Conservation (phyloP, 2,797 vertebrate species). For the Chloroceryle inda region DNA sequence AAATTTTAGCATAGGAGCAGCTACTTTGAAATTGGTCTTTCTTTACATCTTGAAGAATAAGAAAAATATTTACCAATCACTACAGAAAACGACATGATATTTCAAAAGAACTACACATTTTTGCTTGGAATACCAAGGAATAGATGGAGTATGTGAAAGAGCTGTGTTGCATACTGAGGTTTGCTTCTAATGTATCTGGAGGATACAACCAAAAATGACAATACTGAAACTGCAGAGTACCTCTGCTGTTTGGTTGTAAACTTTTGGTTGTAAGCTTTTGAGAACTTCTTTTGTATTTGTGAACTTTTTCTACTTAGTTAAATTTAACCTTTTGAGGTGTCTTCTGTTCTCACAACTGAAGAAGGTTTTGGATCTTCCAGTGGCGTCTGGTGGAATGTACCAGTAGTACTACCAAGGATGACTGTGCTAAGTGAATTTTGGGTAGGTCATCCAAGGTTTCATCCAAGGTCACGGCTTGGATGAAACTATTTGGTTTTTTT, state of each 20-base stretch:
- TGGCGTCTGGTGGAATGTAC: neutral
- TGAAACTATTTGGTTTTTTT: neutral
- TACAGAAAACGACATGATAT: neutral
- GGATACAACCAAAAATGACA: neutral
- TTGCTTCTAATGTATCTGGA: neutral
- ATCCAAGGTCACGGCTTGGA: neutral
- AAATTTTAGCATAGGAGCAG: neutral
- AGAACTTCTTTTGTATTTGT: neutral
- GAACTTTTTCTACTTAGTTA: neutral
- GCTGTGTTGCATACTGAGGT: neutral
- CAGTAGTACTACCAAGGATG: neutral
- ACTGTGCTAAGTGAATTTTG: neutral
- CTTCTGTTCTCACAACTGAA: neutral
- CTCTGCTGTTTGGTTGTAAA: neutral
- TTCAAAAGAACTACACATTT: neutral
- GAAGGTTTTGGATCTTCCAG: neutral
- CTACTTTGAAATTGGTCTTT: neutral
- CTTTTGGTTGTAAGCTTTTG: neutral
- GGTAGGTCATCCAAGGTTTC: neutral
- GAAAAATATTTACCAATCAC: neutral
- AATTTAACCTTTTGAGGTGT: neutral
- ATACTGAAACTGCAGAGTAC: neutral
- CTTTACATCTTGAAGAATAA: neutral
- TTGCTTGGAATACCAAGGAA: neutral
- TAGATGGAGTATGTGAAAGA: neutral